These are phyloP conservation scores for Hybognathus amarus DNA, from an alignment of 2,797 vertebrate genomes.

Conservation along the genomic window DNA sequence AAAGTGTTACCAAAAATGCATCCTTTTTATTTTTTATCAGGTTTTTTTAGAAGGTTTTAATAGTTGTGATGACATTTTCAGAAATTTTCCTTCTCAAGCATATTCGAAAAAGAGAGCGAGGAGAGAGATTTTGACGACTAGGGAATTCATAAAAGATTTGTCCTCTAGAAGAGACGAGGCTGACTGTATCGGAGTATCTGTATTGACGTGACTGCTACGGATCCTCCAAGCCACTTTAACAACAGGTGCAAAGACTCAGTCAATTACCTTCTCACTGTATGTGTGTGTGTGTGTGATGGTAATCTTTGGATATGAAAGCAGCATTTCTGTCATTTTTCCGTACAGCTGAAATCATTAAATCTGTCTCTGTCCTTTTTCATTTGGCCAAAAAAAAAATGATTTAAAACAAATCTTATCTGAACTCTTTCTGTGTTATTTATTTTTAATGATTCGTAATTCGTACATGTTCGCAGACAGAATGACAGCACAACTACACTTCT, in stretches of 20 bases:
- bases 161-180: conserved; percentile 19
- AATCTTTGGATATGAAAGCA: conserved; percentile 11
- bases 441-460: conserved; percentile 23
- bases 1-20: neutral
- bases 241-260: conserved; percentile 40
- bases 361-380: conserved; percentile 13
- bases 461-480: conserved; percentile 12
- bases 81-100: neutral
- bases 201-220: neutral
- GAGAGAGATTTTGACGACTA: neutral
- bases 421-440: conserved; percentile 18
- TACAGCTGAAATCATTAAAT: conserved; percentile 29
- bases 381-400: conserved; percentile 1
- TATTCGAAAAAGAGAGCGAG: neutral
- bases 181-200: conserved; percentile 5
- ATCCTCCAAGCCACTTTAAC: conserved; percentile 20
- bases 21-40: neutral
- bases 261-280: neutral
- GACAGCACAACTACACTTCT: neutral
- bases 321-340: conserved; percentile 21
- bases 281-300: conserved; percentile 1
- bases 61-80: neutral
- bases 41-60: neutral
- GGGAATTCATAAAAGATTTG: neutral
- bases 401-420: conserved; percentile 4